A percentile compares a stretch with the other conserved stretches of the same genome.
Evolutionary conservation across 2,113 vertebrate genomes (phyloP).

Genomic region (Balaenoptera acutorostrata): DNA sequence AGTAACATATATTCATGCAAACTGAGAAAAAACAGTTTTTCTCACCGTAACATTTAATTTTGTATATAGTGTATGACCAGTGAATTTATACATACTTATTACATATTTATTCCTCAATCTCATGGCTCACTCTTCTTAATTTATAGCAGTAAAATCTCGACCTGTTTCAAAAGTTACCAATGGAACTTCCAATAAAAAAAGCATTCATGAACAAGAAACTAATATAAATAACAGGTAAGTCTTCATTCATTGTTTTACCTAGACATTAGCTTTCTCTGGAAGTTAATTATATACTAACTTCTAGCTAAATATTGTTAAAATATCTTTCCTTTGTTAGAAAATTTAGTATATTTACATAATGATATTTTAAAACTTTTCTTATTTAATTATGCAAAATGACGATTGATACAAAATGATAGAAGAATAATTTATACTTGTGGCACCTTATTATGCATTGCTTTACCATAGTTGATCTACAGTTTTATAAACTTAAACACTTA

Average conservation of each 20-base stretch:
- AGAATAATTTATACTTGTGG: neutral
- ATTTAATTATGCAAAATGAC: neutral
- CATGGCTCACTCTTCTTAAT: constrained; percentile 68
- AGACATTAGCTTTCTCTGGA: constrained; percentile 23
- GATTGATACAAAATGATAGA: neutral
- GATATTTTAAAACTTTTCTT: constrained; percentile 7
- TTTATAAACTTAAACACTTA: constrained; percentile 41
- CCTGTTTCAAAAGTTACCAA: constrained; percentile 75
- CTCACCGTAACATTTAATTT: neutral
- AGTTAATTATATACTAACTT: neutral
- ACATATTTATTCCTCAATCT: constrained; percentile 8
- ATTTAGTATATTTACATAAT: neutral
- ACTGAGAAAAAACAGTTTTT: neutral
- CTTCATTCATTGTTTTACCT: constrained; percentile 23
- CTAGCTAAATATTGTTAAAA: neutral
- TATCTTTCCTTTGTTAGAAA: constrained; percentile 13
- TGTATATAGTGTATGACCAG: neutral
- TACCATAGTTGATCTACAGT: neutral
- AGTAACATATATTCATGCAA: neutral
- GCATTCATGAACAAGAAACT: constrained; percentile 73
- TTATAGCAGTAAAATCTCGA: constrained; percentile 78
- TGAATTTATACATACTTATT: constrained; percentile 27
- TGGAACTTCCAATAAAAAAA: constrained; percentile 79
- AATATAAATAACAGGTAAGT: constrained; percentile 76
- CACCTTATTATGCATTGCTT: constrained; percentile 32